Evolutionary conservation across 2,797 vertebrate species (phyloP).

Genomic region (Thalassophryne amazonica): DNA sequence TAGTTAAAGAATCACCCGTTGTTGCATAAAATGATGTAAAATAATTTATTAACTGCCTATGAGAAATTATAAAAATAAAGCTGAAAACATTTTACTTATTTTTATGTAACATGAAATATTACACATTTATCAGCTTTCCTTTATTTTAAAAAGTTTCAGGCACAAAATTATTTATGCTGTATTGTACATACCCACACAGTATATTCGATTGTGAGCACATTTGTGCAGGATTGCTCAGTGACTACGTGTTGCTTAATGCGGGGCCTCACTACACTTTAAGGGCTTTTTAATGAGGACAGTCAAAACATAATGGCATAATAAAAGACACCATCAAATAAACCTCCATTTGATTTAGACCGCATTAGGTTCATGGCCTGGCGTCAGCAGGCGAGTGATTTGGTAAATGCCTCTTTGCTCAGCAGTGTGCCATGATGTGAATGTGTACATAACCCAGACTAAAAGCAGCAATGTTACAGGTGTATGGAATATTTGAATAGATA

Average conservation of each 20-base stretch:
- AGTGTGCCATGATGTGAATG: slow-evolving; percentile 25
- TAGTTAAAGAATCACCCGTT: too few species aligned
- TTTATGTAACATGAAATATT: too few species aligned
- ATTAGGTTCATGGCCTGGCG: slow-evolving; percentile 71
- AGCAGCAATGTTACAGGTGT: slow-evolving; percentile 1
- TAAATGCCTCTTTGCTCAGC: slow-evolving; percentile 60
- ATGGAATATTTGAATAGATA: slow-evolving; percentile 38
- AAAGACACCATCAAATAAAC: slow-evolving; percentile 71
- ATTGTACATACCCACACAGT: slow-evolving; percentile 26
- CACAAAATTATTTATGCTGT: too few species aligned
- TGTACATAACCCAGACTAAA: slow-evolving; percentile 10
- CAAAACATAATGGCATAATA: slow-evolving; percentile 77
- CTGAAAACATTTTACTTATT: too few species aligned
- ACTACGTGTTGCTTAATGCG: slow-evolving; percentile 49
- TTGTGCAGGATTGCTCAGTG: slow-evolving; percentile 15
- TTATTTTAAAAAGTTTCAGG: too few species aligned
- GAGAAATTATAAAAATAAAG: too few species aligned
- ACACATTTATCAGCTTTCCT: too few species aligned
- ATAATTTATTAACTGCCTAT: too few species aligned
- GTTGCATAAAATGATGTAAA: too few species aligned
- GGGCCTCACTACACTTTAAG: slow-evolving; percentile 32
- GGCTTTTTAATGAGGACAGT: slow-evolving; percentile 67
- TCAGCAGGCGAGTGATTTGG: slow-evolving; percentile 64
- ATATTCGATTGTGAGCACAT: slow-evolving; percentile 20
- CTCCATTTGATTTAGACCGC: slow-evolving; percentile 78